Base-by-base conservation (phyloP, 2,888 invertebrate genomes). In the Eupelmus urozonus region DNA sequence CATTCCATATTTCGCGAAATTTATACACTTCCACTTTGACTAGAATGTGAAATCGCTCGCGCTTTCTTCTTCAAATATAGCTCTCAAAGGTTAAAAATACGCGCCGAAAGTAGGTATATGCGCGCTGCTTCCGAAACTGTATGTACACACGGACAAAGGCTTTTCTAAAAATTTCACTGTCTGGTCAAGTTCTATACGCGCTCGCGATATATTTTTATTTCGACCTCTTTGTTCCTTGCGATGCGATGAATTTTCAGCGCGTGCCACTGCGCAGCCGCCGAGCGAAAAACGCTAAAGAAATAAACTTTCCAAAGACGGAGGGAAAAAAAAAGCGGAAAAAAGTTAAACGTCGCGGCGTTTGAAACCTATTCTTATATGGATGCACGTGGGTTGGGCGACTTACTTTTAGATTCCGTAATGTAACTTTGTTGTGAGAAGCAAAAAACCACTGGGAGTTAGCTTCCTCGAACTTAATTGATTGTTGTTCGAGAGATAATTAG, bases 171-270 rank as follows among this genome's bases (percentile, higher is more conserved):
- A 70, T 70, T 70, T 70, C 69, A 49, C 71, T 29, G 45, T 23
- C 9, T 18, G 34, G 9, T 34, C 34, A 34, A 9, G n/a, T n/a
- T 25, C 11, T 23, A 40, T 55, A 62, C 42, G 4, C n/a, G 23
- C n/a, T n/a, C 42, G 57, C 40, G 3, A 70, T 45, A 34, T 49
- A 71, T 51, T 71, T 71, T 71, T 71, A 60, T 71, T 60, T 29
- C 34, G 29, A 40, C 29, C 71, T 34, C 18, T 62, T 67, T 73
- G 45, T 49, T 71, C 9, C 70, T 66, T 62, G 45, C 60, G 34
- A 34, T 34, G 72, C 79, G n/a, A 63, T 67, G n/a, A 34, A 63
- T 76, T 45, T 59, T 76, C 75, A 9, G 53, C 25, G 7, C 23
- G 18, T 13, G 11, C 11, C 5, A 1, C 5, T 16, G 40, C 18